These are phyloP conservation scores for Chamaetylas fuelleborni DNA, from an alignment of 2,113 vertebrate species.

Conservation along the genomic window DNA sequence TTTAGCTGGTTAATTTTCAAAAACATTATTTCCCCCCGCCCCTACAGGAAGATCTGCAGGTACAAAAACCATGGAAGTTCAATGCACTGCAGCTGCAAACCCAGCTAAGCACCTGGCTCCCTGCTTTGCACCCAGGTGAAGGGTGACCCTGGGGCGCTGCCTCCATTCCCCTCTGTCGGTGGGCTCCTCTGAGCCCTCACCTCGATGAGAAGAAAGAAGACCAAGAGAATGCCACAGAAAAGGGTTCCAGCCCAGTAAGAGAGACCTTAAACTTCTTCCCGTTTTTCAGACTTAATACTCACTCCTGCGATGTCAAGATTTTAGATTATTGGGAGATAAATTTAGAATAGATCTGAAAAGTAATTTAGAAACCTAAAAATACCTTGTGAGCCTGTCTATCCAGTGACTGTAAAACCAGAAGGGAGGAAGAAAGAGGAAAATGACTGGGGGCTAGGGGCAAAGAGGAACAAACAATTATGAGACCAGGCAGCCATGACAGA, in stretches of 20 bases:
- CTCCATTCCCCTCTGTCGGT: background rate
- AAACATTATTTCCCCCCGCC: fast-evolving
- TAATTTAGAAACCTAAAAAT: slow-evolving; percentile 38
- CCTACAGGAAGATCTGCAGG: background rate
- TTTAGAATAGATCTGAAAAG: slow-evolving; percentile 27
- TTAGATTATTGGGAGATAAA: slow-evolving; percentile 37
- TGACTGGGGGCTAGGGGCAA: background rate
- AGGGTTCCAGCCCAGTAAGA: background rate
- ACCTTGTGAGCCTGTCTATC: background rate
- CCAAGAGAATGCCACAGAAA: background rate
- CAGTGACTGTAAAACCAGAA: background rate
- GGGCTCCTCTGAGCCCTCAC: background rate
- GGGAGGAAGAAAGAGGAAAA: background rate
- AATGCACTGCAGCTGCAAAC: background rate
- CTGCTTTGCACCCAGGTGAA: background rate
- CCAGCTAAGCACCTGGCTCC: background rate
- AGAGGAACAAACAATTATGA: background rate
- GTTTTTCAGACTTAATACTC: background rate
- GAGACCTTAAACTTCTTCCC: background rate
- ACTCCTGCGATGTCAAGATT: background rate
- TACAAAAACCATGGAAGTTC: background rate
- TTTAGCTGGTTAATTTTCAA: background rate
- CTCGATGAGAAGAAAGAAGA: background rate
- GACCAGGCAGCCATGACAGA: background rate
- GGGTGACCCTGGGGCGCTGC: background rate